These are phyloP conservation scores for Microctonus aethiopoides DNA, from an alignment of 2,888 invertebrate genomes.

Conservation along the genomic window DNA sequence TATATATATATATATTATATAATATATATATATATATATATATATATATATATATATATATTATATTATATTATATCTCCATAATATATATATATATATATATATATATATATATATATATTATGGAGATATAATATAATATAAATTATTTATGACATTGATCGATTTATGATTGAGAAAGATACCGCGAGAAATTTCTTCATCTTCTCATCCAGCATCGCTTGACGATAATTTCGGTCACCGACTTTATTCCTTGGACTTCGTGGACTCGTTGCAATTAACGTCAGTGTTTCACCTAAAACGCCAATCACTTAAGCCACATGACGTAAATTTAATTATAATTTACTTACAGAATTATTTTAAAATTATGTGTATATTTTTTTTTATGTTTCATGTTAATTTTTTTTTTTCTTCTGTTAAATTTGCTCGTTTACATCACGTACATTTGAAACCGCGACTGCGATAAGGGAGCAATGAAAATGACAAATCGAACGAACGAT, in stretches of 20 bases:
- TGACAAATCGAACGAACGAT: conserved; percentile 55
- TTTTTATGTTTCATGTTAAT: background rate
- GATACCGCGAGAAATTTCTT: conserved; percentile 93
- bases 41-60: too few species aligned
- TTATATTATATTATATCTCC: too few species aligned
- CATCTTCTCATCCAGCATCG: conserved; percentile 92
- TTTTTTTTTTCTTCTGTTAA: background rate
- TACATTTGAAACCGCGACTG: conserved; percentile 36
- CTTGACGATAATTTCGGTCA: conserved; percentile 84
- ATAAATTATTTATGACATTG: conserved; percentile 27
- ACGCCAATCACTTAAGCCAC: conserved; percentile 34
- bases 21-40: too few species aligned
- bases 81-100: too few species aligned
- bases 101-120: conserved; percentile 25
- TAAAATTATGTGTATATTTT: background rate
- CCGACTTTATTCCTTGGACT: conserved; percentile 74
- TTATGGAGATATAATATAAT: conserved; percentile 17
- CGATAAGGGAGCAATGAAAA: conserved; percentile 49
- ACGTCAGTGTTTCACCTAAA: conserved; percentile 63
- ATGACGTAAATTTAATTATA: background rate
- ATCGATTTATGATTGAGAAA: conserved; percentile 37
- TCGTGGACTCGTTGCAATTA: conserved; percentile 54
- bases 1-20: too few species aligned
- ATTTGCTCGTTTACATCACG: conserved; percentile 14
- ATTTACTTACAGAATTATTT: background rate